Evolutionary conservation across 2,888 invertebrate genomes (phyloP).

Genomic region (Athetis lepigone): DNA sequence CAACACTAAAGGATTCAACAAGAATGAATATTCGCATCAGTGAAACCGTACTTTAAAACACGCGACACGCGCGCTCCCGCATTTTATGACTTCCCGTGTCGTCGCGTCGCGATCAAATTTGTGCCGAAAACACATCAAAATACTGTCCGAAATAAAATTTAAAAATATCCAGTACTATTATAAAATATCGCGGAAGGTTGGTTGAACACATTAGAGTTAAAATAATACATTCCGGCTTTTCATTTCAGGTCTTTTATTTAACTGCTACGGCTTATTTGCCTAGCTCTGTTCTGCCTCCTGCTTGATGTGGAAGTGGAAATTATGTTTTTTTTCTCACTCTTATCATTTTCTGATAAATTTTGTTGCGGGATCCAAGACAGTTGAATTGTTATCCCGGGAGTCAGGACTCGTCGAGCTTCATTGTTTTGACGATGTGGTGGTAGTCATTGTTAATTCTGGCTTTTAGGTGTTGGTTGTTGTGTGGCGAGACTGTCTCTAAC

Average conservation of each 20-base stretch:
- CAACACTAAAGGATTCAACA: constrained; percentile 66
- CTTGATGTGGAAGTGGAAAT: too few species aligned
- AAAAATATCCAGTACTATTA: constrained; percentile 72
- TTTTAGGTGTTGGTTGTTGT: too few species aligned
- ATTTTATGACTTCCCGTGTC: constrained; percentile 87
- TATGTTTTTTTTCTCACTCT: too few species aligned
- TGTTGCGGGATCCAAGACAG: too few species aligned
- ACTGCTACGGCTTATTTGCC: constrained; percentile 19
- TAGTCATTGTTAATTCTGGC: too few species aligned
- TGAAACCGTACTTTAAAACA: constrained; percentile 66
- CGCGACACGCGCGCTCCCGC: constrained; percentile 69
- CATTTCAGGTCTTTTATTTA: constrained; percentile 24
- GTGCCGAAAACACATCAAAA: constrained; percentile 81
- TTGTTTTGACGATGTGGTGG: too few species aligned
- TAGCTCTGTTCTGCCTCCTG: too few species aligned
- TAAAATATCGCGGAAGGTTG: constrained; percentile 55
- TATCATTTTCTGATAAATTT: too few species aligned
- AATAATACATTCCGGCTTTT: constrained; percentile 37
- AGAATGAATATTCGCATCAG: constrained; percentile 66
- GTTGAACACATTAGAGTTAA: constrained; percentile 46
- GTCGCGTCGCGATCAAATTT: constrained; percentile 74
- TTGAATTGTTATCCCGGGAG: too few species aligned
- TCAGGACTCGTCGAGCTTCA: too few species aligned
- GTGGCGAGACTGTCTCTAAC: too few species aligned
- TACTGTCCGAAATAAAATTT: constrained; percentile 77